These are phyloP conservation scores for Eurois occulta DNA, from an alignment of 2,888 invertebrate species.

Conservation along the genomic window DNA sequence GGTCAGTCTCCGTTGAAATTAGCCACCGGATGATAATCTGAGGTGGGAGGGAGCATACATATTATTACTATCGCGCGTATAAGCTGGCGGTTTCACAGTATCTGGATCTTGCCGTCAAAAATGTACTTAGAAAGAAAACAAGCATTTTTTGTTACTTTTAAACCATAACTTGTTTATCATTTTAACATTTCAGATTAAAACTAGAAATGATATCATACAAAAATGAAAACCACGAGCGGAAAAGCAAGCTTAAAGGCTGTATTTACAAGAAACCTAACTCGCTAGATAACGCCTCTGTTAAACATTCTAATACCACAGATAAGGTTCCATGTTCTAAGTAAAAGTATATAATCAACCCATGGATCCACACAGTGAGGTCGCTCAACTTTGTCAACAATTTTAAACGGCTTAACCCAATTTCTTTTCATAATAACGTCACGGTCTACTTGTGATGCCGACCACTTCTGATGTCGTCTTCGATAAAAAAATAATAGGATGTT, in stretches of 20 bases:
- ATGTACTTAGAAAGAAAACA: no score
- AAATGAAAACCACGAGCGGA: conserved; percentile 15
- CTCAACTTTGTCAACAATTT: conserved; percentile 71
- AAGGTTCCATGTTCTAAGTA: conserved; percentile 50
- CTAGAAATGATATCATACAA: not conserved
- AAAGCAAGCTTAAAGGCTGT: conserved; percentile 38
- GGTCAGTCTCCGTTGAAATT: no score
- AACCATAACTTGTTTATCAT: no score
- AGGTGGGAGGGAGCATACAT: no score
- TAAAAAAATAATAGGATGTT: conserved; percentile 71
- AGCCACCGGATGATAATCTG: no score
- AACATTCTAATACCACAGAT: conserved; percentile 63
- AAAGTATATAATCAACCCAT: conserved; percentile 63
- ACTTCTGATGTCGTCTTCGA: conserved; percentile 79
- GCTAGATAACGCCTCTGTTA: conserved; percentile 60
- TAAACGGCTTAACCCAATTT: conserved; percentile 85
- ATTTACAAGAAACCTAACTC: conserved; percentile 50
- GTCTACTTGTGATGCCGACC: conserved; percentile 78
- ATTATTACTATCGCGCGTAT: no score
- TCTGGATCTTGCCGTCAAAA: no score
- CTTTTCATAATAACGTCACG: conserved; percentile 86
- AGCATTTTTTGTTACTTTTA: no score
- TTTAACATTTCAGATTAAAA: no score
- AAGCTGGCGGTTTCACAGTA: no score
- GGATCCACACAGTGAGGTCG: conserved; percentile 56